These are phyloP conservation scores for Neodon shergylaensis DNA, from an alignment of 2,113 vertebrate species.

Conservation along the genomic window DNA sequence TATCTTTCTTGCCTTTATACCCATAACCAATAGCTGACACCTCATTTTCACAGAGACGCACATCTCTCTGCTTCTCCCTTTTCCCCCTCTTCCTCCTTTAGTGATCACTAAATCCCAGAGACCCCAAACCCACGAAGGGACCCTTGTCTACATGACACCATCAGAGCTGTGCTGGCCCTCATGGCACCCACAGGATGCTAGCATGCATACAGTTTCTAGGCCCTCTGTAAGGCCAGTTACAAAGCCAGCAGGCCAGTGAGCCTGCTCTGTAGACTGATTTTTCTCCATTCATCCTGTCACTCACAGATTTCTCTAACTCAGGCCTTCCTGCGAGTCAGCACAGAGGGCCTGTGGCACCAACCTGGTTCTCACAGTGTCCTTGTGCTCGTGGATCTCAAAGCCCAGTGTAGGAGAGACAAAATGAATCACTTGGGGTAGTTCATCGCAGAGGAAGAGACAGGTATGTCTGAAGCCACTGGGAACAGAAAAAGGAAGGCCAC, in stretches of 20 bases:
- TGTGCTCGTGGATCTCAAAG: background rate
- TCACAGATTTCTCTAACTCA: constrained; percentile 15
- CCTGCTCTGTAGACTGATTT: background rate
- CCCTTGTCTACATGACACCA: background rate
- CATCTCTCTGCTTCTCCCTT: background rate
- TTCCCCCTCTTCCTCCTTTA: background rate
- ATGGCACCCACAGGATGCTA: background rate
- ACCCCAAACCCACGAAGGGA: background rate
- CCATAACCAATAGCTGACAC: background rate
- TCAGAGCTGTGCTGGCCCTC: background rate
- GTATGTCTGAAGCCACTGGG: background rate
- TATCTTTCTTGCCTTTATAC: background rate
- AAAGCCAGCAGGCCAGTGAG: background rate
- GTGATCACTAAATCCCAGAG: background rate
- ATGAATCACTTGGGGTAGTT: background rate
- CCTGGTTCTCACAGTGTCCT: background rate
- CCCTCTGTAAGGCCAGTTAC: background rate
- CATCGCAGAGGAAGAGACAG: background rate
- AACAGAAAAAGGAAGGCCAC: background rate
- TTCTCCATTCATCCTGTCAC: constrained; percentile 26
- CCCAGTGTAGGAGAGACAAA: background rate
- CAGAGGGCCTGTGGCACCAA: background rate
- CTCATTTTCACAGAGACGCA: background rate
- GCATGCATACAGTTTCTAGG: background rate
- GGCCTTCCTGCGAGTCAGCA: background rate